Evolutionary conservation across 1,140 invertebrate genomes (phyloP), one percentile per base, ranked within the genome.

Genomic region (Pomacea maculata): DNA sequence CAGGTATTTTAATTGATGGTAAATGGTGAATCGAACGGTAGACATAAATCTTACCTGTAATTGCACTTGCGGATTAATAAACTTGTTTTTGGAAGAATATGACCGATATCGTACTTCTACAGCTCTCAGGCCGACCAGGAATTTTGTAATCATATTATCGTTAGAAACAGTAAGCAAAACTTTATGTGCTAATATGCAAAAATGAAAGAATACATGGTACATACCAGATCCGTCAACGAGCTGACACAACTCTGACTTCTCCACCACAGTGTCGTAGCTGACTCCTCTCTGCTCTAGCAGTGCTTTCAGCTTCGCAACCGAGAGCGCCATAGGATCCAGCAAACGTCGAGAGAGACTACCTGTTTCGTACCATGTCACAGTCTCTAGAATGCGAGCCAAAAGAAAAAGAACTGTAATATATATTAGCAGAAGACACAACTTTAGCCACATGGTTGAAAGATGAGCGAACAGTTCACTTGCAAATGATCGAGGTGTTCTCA

Each of bases 211-310:
- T 21, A 19, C 19, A 29, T 10, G 57, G 21, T 61, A 80, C 82
- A 82, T 86, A 93, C 93, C 93, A 86, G 92, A 91, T 57, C 89
- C 84, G 79, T 91, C 86, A 1, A 93, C 92, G 14, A 93, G 84
- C 52, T 91, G 86, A 17, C 88, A 89, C 14, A 93, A 87, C 79
- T 93, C 92, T 84, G 90, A 84, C 84, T 93, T 93, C 81, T 93
- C 93, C 12, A 93, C 85, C 71, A 92, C 89, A 54, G 91, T 92
- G 61, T 90, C 90, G 88, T 92, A 93, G 78, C 90, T 92, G 19
- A 93, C 89, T 11, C 93, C 93, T 85, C 93, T 84, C 64, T 89
- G 90, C 79, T 93, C 92, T 19, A 93, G 84, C 25, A 93, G 82
- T 8, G 90, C 87, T 81, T 93, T 93, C 64, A 93, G 85, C 80